Conservation (phyloP, 1,140 invertebrate genomes). For the Drosophila nasuta region DNA sequence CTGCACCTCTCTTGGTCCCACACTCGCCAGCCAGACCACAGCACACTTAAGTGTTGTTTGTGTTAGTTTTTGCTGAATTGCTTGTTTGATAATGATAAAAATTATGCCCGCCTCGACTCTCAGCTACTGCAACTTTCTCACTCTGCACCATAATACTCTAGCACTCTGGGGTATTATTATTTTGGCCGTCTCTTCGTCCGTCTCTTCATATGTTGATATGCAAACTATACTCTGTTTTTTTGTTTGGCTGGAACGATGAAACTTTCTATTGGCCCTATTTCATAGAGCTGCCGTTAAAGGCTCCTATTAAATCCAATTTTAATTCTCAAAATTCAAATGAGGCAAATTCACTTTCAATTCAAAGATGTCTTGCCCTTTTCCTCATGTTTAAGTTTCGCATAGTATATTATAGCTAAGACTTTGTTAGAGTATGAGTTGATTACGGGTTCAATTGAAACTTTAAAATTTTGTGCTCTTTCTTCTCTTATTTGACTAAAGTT, state of each 20-base stretch:
- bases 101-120: conserved; percentile 30
- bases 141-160: background rate
- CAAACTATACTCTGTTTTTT: background rate
- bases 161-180: background rate
- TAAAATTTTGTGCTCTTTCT: background rate
- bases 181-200: background rate
- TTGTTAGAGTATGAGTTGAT: too few species aligned
- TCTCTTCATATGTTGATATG: background rate
- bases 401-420: too few species aligned
- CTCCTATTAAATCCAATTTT: too few species aligned
- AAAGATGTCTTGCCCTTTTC: too few species aligned
- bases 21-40: conserved; percentile 44
- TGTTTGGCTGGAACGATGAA: too few species aligned
- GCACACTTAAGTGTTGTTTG: conserved; percentile 79
- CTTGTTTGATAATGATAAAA: conserved; percentile 70
- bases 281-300: too few species aligned
- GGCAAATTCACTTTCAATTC: too few species aligned
- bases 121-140: conserved; percentile 45
- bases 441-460: background rate
- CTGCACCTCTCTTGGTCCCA: background rate
- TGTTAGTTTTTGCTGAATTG: conserved; percentile 79
- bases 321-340: too few species aligned
- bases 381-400: too few species aligned
- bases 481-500: too few species aligned
- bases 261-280: too few species aligned